These are phyloP conservation scores for Bombyx mandarina DNA, from an alignment of 1,140 invertebrate genomes.

Conservation along the genomic window DNA sequence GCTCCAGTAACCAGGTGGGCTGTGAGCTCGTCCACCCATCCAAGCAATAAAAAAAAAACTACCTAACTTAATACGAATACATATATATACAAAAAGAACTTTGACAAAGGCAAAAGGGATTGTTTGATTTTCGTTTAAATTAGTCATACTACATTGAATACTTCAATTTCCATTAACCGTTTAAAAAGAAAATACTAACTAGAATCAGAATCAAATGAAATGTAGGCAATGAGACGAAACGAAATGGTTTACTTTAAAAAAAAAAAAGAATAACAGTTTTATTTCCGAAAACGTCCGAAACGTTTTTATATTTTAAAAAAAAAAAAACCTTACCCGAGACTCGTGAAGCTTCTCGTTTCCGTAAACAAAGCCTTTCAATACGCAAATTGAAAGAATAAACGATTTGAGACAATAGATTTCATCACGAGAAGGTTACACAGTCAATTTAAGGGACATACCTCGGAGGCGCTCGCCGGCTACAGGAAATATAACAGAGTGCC, in stretches of 20 bases:
- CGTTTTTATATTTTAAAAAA: neutral
- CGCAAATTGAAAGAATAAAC: constrained; percentile 44
- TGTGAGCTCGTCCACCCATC: too few relatives aligned
- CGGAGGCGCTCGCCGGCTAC: constrained; percentile 15
- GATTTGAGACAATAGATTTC: constrained; percentile 34
- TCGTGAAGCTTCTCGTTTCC: constrained; percentile 4
- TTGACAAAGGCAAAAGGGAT: too few relatives aligned
- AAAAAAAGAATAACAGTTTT: constrained; percentile 2
- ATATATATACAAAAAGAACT: too few relatives aligned
- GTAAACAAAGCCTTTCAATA: constrained; percentile 13
- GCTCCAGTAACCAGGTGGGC: too few relatives aligned
- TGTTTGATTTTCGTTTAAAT: too few relatives aligned
- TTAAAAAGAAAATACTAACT: too few relatives aligned
- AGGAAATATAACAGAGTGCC: constrained; percentile 14
- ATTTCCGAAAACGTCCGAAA: neutral
- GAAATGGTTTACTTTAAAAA: neutral
- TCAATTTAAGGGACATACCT: constrained; percentile 42
- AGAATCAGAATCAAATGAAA: constrained; percentile 1
- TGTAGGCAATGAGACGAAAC: neutral
- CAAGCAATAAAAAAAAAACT: too few relatives aligned
- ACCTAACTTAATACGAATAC: too few relatives aligned
- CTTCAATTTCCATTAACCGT: too few relatives aligned
- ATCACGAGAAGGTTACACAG: constrained; percentile 36
- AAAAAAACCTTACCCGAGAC: neutral
- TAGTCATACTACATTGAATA: too few relatives aligned